Conservation (phyloP, 2,888 invertebrate species). For the Neoascia interrupta region DNA sequence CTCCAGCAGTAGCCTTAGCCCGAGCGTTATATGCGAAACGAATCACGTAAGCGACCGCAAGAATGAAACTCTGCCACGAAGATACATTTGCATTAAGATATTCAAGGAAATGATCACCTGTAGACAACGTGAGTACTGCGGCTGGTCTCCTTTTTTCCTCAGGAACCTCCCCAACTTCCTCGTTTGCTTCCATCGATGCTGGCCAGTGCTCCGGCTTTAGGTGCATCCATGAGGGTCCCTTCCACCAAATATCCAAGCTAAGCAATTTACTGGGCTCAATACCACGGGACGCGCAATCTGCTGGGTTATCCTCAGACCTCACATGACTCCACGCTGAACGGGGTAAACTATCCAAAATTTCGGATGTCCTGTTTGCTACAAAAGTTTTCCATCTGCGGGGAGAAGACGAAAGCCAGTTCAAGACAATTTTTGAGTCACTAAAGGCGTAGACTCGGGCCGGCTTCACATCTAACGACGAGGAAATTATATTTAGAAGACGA, state of each 20-base stretch:
- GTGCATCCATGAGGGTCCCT: constrained; percentile 16
- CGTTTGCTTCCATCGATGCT: no score
- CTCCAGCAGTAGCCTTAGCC: no score
- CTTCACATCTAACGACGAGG: neutral
- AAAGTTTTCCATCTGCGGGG: constrained; percentile 34
- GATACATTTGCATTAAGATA: neutral
- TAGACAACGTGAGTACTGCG: neutral
- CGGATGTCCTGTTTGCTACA: constrained; percentile 57
- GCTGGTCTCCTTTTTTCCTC: neutral
- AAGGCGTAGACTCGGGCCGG: constrained; percentile 43
- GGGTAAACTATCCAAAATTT: constrained; percentile 47
- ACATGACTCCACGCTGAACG: constrained; percentile 63
- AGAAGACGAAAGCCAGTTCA: constrained; percentile 68
- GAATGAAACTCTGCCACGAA: neutral
- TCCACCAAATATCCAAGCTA: constrained; percentile 17
- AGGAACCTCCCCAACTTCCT: neutral
- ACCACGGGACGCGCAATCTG: constrained; percentile 70
- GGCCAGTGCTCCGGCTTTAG: constrained; percentile 1
- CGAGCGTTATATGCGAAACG: no score
- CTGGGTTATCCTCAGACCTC: constrained; percentile 62
- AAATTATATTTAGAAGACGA: neutral
- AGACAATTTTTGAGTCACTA: constrained; percentile 54
- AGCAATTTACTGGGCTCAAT: constrained; percentile 46
- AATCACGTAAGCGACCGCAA: no score
- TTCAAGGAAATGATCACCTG: neutral